These are phyloP conservation scores for Lithobates pipiens DNA, from an alignment of 2,797 vertebrate species.

Conservation along the genomic window DNA sequence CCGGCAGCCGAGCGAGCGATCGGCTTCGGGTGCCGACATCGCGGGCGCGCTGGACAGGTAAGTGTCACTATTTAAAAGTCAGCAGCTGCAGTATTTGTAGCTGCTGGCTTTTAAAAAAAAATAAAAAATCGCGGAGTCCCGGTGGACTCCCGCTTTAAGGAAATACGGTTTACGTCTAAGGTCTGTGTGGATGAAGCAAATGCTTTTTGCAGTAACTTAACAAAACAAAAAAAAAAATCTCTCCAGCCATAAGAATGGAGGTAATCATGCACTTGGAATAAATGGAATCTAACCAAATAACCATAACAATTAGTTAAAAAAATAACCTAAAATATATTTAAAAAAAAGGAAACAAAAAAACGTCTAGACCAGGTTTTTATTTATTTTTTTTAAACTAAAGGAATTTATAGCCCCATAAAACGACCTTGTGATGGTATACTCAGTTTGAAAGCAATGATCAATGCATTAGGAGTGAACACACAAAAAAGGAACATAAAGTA, in stretches of 20 bases:
- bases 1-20: too few species aligned
- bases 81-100: too few species aligned
- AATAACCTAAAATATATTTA: background rate
- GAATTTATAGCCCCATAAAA: slow-evolving; percentile 49
- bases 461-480: slow-evolving; percentile 74
- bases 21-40: too few species aligned
- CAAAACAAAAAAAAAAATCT: background rate
- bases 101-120: too few species aligned
- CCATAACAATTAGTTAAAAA: background rate
- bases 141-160: too few species aligned
- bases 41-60: too few species aligned
- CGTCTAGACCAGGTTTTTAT: slow-evolving; percentile 15
- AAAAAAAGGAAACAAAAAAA: background rate
- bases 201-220: too few species aligned
- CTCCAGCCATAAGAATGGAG: background rate
- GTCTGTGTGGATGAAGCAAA: background rate
- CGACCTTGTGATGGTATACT: slow-evolving; percentile 63
- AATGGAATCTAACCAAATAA: background rate
- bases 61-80: too few species aligned
- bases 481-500: slow-evolving; percentile 49
- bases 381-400: slow-evolving; percentile 47
- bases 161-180: too few species aligned
- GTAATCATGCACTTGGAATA: background rate
- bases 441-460: slow-evolving; percentile 75
- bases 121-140: too few species aligned